Base-by-base conservation (phyloP, 2,797 vertebrate species). In the Chaetophractus vellerosus region DNA sequence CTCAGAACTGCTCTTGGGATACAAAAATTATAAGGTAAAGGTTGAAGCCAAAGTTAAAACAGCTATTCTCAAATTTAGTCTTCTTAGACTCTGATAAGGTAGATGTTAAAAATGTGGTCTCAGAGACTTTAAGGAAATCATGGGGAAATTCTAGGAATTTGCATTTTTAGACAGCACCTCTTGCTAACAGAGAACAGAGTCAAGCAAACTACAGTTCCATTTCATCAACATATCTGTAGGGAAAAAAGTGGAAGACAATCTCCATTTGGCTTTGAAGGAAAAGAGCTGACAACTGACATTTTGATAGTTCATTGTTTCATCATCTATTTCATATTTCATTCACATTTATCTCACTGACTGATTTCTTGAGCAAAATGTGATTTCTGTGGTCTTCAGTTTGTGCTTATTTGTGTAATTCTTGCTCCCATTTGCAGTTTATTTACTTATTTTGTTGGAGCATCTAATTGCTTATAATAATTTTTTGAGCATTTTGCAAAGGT, bases 401-500 rank as follows among this genome's bases (percentile, higher is more conserved):
- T 84, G 50, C 79, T 57, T 52, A 83, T 5, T 68, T 66, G 31
- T 64, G n/a, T 18, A 63, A 90, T 85, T 86, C 36, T 64, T 93
- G 31, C 82, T 88, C 75, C n/a, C 71, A 26, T 84, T 61, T 63
- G 82, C 66, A 83, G 48, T 28, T 19, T 88, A 33, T 95, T 75
- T 41, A 33, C 83, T 91, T 93, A 89, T 88, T 94, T 91, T 52
- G 26, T n/a, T 87, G 61, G 83, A 88, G 33, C 61, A 45, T 95
- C 80, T 88, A 24, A 48, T 18, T 88, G 92, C 74, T 83, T 88
- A 59, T 31, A 94, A 72, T 90, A 52, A 80, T 86, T 64, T 85
- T 63, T 28, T 59, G 74, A 82, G 59, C 45, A 76, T 79, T 92
- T 95, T 93, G 26, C 64, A 96, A 96, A 96, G 82, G 92, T 95